Base-by-base conservation (phyloP, 2,888 invertebrate genomes). In the Rhingia rostrata region DNA sequence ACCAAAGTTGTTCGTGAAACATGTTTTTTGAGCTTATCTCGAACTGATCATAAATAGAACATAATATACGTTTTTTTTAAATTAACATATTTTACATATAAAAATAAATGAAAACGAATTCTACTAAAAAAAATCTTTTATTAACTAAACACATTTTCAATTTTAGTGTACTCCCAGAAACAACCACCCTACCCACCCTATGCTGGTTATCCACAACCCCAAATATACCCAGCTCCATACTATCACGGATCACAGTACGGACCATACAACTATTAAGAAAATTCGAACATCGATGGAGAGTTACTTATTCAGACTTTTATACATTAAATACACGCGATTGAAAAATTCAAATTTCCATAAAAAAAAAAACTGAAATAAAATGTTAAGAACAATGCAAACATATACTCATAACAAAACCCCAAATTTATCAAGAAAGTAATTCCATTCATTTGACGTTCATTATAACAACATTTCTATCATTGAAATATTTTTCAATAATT, bases 161-260 rank as follows among this genome's bases (percentile, higher is more conserved):
- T 83, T 92, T 54, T 94, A 96, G 97, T 98, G 89, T 98, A 98
- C 92, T 97, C 97, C 64, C 97, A 97, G 92, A 98, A 98, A 92
- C 97, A 97, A 91, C 97, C 97, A 88, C 97, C 97, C 90, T 91
- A 91, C 86, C 91, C 91, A 66, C 97, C 97, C 12, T 97, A 97
- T 91, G 96, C 97, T 67, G 96, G 97, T 78, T 97, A 97, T 91
- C 96, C 96, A 73, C 94, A 94, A 53, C 95, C 96, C 0, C 95
- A 94, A 67, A 95, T 96, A 67, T 97, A 97, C 92, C 95, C 97
- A 77, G 96, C 96, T 47, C 97, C 97, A 39, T 96, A 96, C 90
- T 97, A 97, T 92, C 97, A 97, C 92, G 97, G 97, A 89, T 97
- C 97, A 64, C 97, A 97, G 90, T 97, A 97, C 91, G 97, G 96